Evolutionary conservation across 2,888 invertebrate species (phyloP).

Genomic region (Drosophila quinaria): DNA sequence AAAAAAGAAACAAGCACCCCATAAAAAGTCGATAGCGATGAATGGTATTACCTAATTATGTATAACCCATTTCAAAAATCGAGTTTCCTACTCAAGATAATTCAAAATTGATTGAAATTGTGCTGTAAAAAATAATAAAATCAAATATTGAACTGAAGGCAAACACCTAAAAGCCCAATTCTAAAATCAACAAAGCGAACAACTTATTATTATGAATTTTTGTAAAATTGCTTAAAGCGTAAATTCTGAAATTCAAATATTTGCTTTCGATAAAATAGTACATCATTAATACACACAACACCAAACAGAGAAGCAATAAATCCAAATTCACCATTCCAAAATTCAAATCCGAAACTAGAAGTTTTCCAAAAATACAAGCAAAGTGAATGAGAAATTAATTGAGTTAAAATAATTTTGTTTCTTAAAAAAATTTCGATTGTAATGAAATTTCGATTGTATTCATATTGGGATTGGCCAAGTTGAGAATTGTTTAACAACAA

Average conservation of each 20-base stretch:
- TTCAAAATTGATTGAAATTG: constrained; percentile 45
- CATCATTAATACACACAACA: constrained; percentile 6
- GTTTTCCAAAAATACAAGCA: constrained; percentile 46
- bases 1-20: constrained; percentile 3
- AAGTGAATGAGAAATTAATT: constrained; percentile 13
- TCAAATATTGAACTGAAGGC: constrained; percentile 45
- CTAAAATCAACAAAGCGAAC: constrained; percentile 7
- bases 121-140: constrained; percentile 33
- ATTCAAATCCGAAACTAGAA: constrained; percentile 16
- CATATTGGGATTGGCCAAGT: constrained; percentile 16
- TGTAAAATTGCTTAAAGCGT: constrained; percentile 67
- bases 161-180: constrained; percentile 20
- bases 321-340: constrained; percentile 66
- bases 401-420: constrained; percentile 17
- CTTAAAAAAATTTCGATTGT: constrained; percentile 3
- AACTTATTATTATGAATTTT: constrained; percentile 53
- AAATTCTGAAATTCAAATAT: constrained; percentile 53
- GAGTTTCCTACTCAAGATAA: constrained; percentile 48
- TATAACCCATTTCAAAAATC: constrained; percentile 37
- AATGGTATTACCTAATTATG: constrained; percentile 41
- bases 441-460: constrained; percentile 18
- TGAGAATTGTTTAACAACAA: constrained; percentile 6
- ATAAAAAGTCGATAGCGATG: constrained; percentile 22
- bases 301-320: constrained; percentile 27
- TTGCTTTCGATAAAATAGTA: constrained; percentile 25